Conservation (phyloP, 1,140 invertebrate species). For the Cotesia chilonis region DNA sequence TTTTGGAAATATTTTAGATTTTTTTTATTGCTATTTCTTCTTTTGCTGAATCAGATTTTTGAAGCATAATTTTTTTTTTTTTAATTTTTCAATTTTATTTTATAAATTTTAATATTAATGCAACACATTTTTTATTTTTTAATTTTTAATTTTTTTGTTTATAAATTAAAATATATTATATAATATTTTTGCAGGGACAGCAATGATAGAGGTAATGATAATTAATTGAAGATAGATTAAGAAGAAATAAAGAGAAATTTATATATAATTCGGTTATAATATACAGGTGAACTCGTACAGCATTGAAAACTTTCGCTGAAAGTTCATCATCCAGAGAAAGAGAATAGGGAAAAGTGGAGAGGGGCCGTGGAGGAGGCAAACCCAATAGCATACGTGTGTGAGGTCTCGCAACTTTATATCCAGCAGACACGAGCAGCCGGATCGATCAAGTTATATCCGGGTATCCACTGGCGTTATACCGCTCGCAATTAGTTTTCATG, state of each 20-base stretch:
- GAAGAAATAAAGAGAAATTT: background rate
- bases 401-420: constrained; percentile 40
- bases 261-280: background rate
- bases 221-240: background rate
- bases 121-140: too few species aligned
- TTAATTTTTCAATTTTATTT: too few species aligned
- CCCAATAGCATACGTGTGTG: constrained; percentile 25
- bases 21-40: background rate
- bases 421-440: constrained; percentile 39
- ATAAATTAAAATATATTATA: too few species aligned
- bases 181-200: too few species aligned
- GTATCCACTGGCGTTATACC: constrained; percentile 38
- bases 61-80: too few species aligned
- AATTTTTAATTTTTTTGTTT: too few species aligned
- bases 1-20: background rate
- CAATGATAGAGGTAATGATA: too few species aligned
- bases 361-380: constrained; percentile 12
- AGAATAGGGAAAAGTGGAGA: constrained; percentile 33
- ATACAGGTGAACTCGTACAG: constrained; percentile 19
- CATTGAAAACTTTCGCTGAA: constrained; percentile 34
- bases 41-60: background rate
- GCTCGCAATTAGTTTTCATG: constrained; percentile 22
- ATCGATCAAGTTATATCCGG: constrained; percentile 43
- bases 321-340: constrained; percentile 29
- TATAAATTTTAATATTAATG: too few species aligned